Percentiles rank a stretch among this genome's conserved stretches.
phyloP scores from a whole-genome alignment of 2,888 invertebrate genomes.

The Parthenolecanium corni region DNA sequence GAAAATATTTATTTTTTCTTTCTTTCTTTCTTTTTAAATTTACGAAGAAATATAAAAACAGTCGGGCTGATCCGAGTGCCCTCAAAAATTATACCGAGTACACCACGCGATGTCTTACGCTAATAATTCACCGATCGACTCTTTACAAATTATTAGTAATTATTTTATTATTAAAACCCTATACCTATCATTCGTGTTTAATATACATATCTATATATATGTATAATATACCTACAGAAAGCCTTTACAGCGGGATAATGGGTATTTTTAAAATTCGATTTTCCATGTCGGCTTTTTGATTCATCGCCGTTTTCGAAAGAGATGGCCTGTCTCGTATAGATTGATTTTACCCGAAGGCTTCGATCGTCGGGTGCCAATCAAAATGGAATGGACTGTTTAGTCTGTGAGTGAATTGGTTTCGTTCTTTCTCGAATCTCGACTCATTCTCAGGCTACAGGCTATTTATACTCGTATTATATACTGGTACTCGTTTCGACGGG shows the following conservation, averaged over 20 bases:
- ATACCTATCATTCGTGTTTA: too few relatives aligned
- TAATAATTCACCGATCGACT: conserved; percentile 26
- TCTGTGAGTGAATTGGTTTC: conserved; percentile 13
- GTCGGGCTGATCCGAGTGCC: neutral
- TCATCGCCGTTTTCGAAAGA: conserved; percentile 19
- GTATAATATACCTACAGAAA: too few relatives aligned
- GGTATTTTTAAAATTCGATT: too few relatives aligned
- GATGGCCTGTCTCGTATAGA: conserved; percentile 23
- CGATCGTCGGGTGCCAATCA: conserved; percentile 27
- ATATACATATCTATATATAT: too few relatives aligned
- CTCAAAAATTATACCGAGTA: conserved; percentile 12
- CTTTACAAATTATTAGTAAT: conserved; percentile 20
- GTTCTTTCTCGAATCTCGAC: neutral
- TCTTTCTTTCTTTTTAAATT: too few relatives aligned
- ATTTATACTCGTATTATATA: neutral
- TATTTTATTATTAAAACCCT: too few relatives aligned
- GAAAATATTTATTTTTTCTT: too few relatives aligned
- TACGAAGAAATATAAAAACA: too few relatives aligned
- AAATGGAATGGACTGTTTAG: conserved; percentile 25
- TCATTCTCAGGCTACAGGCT: neutral
- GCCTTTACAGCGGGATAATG: too few relatives aligned
- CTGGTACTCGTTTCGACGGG: too few relatives aligned
- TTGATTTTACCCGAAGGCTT: conserved; percentile 29
- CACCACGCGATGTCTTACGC: conserved; percentile 29
- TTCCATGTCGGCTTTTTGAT: conserved; percentile 15